Evolutionary conservation across 2,113 vertebrate genomes (phyloP).

Genomic region (Neolamprologus fasciatus): DNA sequence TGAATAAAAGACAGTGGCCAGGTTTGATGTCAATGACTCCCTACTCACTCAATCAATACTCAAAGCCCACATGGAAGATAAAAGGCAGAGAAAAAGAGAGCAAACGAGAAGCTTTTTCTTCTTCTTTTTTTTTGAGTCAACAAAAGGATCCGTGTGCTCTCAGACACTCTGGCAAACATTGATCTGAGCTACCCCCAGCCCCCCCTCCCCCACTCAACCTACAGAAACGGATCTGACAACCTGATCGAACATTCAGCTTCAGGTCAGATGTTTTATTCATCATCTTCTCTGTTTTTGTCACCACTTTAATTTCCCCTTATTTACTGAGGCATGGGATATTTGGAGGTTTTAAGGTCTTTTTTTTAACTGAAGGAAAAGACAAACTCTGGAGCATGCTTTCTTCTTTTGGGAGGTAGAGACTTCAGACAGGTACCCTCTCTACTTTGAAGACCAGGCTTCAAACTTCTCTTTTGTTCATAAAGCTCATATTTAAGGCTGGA

Average conservation of each 20-base stretch:
- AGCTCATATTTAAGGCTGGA: neutral
- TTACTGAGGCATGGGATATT: neutral
- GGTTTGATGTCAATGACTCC: conserved; percentile 48
- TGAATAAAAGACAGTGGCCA: conserved; percentile 22
- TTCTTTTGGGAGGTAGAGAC: neutral
- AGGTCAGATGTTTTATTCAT: conserved; percentile 35
- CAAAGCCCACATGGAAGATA: conserved; percentile 27
- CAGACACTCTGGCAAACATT: conserved; percentile 12
- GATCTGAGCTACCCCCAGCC: neutral
- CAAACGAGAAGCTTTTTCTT: neutral
- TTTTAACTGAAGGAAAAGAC: neutral
- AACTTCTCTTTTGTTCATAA: neutral
- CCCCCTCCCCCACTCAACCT: neutral
- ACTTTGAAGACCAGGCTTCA: neutral
- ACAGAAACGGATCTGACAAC: conserved; percentile 18
- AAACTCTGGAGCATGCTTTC: neutral
- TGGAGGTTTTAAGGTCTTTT: neutral
- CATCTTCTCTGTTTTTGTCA: neutral
- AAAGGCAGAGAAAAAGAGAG: conserved; percentile 11
- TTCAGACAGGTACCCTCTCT: neutral
- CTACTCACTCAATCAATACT: conserved; percentile 34
- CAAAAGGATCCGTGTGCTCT: conserved; percentile 25
- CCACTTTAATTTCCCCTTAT: neutral
- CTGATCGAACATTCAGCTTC: conserved; percentile 7
- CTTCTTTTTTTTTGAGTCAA: neutral